Evolutionary conservation across 1,140 invertebrate genomes (phyloP).

Genomic region (Drosophila melanica): DNA sequence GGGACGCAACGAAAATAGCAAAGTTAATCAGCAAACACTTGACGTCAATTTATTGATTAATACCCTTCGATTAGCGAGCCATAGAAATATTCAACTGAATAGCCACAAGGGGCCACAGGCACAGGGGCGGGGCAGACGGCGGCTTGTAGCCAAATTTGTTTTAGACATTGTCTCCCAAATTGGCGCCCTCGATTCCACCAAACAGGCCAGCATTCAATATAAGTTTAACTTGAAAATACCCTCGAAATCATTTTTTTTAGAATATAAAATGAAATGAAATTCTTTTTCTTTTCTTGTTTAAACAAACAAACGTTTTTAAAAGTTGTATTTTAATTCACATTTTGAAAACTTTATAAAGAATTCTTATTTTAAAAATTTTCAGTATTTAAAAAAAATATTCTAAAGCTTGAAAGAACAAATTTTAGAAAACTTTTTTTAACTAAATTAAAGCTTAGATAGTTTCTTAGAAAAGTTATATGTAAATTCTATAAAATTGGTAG

Average conservation of each 20-base stretch:
- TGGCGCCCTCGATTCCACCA: slow-evolving; percentile 28
- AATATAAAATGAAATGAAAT: too few relatives aligned
- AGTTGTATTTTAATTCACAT: too few relatives aligned
- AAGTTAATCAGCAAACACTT: slow-evolving; percentile 74
- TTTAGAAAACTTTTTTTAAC: too few relatives aligned
- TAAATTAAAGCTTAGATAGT: too few relatives aligned
- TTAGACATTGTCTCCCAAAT: slow-evolving; percentile 25
- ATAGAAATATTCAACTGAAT: slow-evolving; percentile 36
- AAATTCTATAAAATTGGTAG: too few relatives aligned
- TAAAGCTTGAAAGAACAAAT: too few relatives aligned
- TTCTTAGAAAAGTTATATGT: too few relatives aligned
- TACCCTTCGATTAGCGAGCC: slow-evolving; percentile 67
- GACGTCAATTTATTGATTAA: slow-evolving; percentile 76
- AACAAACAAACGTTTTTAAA: too few relatives aligned
- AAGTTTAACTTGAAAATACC: slow-evolving; percentile 1
- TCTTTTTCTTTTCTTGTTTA: too few relatives aligned
- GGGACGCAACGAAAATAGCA: slow-evolving; percentile 59
- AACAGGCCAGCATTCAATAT: not conserved
- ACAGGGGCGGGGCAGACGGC: not conserved
- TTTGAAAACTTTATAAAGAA: too few relatives aligned
- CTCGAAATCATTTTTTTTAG: not conserved
- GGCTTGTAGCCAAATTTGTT: slow-evolving; percentile 32
- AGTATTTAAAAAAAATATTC: too few relatives aligned
- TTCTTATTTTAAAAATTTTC: too few relatives aligned
- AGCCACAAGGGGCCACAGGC: slow-evolving; percentile 1